phyloP scores from a whole-genome alignment of 2,797 vertebrate genomes.

The Sparidentex hasta region DNA sequence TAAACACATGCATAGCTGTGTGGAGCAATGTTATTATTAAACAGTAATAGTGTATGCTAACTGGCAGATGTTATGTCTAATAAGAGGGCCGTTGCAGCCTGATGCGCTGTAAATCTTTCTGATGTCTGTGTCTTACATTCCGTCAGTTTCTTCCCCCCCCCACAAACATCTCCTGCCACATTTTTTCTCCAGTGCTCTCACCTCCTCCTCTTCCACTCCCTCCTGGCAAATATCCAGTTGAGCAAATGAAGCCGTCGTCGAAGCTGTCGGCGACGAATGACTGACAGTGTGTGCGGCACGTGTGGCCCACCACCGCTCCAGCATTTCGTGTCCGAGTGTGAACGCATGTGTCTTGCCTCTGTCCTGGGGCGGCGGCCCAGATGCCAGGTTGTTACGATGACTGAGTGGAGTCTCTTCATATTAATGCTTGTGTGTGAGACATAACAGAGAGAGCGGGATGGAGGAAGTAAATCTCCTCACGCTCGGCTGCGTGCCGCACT shows the following conservation, averaged over 20 bases:
- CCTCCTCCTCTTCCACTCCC: not conserved
- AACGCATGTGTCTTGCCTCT: conserved; percentile 31
- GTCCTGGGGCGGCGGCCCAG: conserved; percentile 49
- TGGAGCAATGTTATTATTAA: no score
- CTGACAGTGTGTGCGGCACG: conserved; percentile 8
- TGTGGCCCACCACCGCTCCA: conserved; percentile 10
- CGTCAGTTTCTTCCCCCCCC: no score
- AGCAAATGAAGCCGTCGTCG: conserved; percentile 20
- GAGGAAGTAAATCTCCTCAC: conserved; percentile 53
- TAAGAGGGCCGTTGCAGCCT: not conserved
- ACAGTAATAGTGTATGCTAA: not conserved
- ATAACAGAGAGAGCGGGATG: conserved; percentile 25
- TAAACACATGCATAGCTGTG: no score
- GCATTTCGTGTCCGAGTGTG: conserved; percentile 15
- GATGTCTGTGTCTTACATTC: no score
- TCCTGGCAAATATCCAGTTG: conserved; percentile 23
- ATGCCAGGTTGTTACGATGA: conserved; percentile 59
- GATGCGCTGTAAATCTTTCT: no score
- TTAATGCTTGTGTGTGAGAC: conserved; percentile 4
- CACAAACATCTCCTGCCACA: not conserved
- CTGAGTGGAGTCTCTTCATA: conserved; percentile 37
- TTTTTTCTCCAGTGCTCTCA: not conserved
- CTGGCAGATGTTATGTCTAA: not conserved
- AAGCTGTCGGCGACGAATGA: conserved; percentile 31
- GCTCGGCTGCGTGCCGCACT: conserved; percentile 26